Percentiles rank a stretch among this genome's conserved stretches.
These are phyloP conservation scores for Microcebus jonahi DNA, from an alignment of 2,113 vertebrate species.

Conservation along the genomic window DNA sequence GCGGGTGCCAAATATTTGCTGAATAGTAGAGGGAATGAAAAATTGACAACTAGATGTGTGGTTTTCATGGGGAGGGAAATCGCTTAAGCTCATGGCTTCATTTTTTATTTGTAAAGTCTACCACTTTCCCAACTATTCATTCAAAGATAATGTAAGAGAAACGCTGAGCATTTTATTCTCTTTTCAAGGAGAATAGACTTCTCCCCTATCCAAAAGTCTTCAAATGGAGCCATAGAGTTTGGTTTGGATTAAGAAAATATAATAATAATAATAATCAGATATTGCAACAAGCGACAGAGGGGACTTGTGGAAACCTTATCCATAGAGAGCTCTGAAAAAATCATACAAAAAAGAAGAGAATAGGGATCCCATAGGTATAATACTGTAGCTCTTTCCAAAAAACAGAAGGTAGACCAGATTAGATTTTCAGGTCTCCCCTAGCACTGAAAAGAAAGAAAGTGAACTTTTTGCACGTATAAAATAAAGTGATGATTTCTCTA, in stretches of 20 bases:
- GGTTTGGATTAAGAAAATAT: background rate
- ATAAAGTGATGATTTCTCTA: constrained; percentile 18
- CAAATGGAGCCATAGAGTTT: background rate
- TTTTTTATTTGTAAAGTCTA: constrained; percentile 1
- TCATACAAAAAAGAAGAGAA: background rate
- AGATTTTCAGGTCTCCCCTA: background rate
- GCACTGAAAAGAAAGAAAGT: background rate
- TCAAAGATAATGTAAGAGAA: constrained; percentile 18
- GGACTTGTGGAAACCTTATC: background rate
- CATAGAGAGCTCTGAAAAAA: background rate
- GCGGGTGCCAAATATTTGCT: background rate
- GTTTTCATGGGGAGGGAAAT: background rate
- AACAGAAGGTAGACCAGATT: background rate
- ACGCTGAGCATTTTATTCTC: background rate
- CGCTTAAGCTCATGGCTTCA: background rate
- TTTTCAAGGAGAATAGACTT: background rate
- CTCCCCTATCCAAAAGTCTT: background rate
- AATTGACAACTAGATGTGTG: background rate
- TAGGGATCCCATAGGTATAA: background rate
- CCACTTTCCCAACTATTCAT: background rate
- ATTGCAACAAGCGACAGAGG: background rate
- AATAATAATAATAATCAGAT: background rate
- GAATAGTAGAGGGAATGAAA: background rate
- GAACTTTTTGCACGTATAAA: background rate
- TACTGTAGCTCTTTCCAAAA: background rate